phyloP scores from a whole-genome alignment of 2,888 invertebrate genomes.

The Agrilus biguttatus region DNA sequence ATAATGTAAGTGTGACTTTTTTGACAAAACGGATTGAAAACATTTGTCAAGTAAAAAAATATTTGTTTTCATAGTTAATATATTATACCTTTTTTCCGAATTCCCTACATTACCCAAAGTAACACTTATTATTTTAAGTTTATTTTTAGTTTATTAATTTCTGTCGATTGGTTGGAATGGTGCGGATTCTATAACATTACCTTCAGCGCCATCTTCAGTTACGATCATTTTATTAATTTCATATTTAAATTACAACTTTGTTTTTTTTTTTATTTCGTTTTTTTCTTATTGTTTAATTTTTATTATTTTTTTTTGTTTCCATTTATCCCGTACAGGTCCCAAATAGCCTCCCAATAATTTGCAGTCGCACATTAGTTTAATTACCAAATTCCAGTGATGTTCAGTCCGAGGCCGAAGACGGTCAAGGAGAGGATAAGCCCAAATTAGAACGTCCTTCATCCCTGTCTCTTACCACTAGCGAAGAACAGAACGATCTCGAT shows the following conservation, averaged over 20 bases:
- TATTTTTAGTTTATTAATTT: slow-evolving; percentile 3
- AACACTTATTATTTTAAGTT: slow-evolving; percentile 4
- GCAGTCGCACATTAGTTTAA: slow-evolving; percentile 7
- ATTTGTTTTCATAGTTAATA: too few relatives aligned
- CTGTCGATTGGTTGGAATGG: slow-evolving; percentile 9
- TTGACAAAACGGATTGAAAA: too few relatives aligned
- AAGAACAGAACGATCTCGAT: slow-evolving; percentile 22
- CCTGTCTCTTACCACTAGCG: slow-evolving; percentile 36
- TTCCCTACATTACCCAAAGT: neutral
- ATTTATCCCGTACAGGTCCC: slow-evolving; percentile 22
- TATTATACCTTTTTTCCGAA: too few relatives aligned
- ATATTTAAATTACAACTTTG: slow-evolving; percentile 7
- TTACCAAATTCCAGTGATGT: slow-evolving; percentile 24
- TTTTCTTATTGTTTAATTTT: too few relatives aligned
- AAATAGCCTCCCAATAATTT: slow-evolving; percentile 26
- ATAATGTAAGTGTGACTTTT: too few relatives aligned
- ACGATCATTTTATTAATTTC: too few relatives aligned
- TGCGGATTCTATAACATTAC: too few relatives aligned
- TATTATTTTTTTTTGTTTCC: slow-evolving; percentile 14
- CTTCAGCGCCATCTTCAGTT: too few relatives aligned
- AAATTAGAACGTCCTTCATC: slow-evolving; percentile 34
- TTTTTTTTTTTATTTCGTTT: slow-evolving; percentile 12
- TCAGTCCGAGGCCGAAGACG: slow-evolving; percentile 10
- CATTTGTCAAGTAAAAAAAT: too few relatives aligned
- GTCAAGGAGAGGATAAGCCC: slow-evolving; percentile 11